Evolutionary conservation across 2,797 vertebrate species (phyloP), one percentile per base, ranked within the genome.

Genomic region (Danio tinwini): DNA sequence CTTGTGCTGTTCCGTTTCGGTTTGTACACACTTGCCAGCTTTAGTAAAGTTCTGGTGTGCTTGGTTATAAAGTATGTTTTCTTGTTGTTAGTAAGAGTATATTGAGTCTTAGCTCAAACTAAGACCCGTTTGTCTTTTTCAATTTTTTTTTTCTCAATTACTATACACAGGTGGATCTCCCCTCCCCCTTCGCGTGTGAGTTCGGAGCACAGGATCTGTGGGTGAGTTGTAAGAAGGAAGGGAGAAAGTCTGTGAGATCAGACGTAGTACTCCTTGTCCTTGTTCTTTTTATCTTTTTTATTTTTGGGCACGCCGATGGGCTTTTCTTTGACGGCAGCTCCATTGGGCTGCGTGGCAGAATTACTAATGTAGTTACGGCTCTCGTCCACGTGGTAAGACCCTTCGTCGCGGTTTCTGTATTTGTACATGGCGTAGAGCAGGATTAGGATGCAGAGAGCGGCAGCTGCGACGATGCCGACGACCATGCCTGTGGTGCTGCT

Each of bases 301-400:
- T 96, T 97, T 93, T 99, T 99, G 88, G 96, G 93, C 86, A 97
- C 96, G 90, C 95, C 96, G 89, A 98, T 96, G 56, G 96, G 96
- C 80, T 99, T 99, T 89, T 99, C 98, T 94, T 99, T 99, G 89
- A 98, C 92, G 11, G 97, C 97, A 88, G 95, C 94, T 89, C 97
- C 98, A 10, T 99, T 99, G 92, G 97, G 96, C 94, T 99, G 97
- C 52, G 97, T 97, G 89, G 98, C 98, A 61, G 97, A 98, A 95
- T 99, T 99, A 94, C 97, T 99, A 95, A 99, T 99, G 95, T 99
- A 99, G 94, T 99, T 99, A 90, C 97, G 96, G 87, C 97, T 99
- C 94, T 99, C 97, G 19, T 99, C 98, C 86, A 99, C 98, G 3
- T 98, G 97, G 89, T 99, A 99, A 0, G 98, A 99, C 85, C 98